Base-by-base conservation (phyloP, 2,888 invertebrate species). In the Thera britannica region DNA sequence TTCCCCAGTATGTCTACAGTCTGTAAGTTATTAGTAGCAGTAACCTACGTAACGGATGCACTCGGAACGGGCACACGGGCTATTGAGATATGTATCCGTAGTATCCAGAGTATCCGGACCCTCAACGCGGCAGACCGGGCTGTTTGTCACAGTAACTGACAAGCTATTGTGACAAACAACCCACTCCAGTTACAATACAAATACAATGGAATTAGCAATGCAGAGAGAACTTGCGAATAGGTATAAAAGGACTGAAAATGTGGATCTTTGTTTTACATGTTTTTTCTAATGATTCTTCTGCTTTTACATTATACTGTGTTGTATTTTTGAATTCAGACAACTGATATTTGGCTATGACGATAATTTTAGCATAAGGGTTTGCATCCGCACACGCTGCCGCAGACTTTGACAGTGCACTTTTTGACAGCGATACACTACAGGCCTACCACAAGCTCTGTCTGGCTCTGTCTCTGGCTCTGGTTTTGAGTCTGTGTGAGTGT, bases 31-130 rank as follows among this genome's bases (percentile, higher is more conserved):
- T 0, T 23, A 23, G 23, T 23, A 23, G 23, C 23, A 23, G 23
- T 11, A n/a, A 7, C 1, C 7, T 23, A 35, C 46, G 6, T 46
- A 62, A 55, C 62, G 73, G 73, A 73, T 68, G 70, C 61, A 58
- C 54, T 67, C 41, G 56, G 64, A 62, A 65, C 65, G 58, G 48
- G 48, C 65, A 68, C 67, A 72, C 62, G 58, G 68, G 52, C 51
- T 60, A 66, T 67, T 70, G 68, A 64, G 66, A 67, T 62, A 56
- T 52, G 65, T 57, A 52, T 72, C 72, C 72, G 67, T 65, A 60
- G 41, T 41, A 5, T 41, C 41, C 41, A 3, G 6, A 41, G 41
- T 41, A 65, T 70, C 66, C 60, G 62, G 66, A 68, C 67, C 61
- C 46, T 70, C 58, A 46, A 23, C 65, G 64, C 60, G 66, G 57